Base-by-base conservation (phyloP, 2,888 invertebrate species). In the Chaitophorus viminalis region DNA sequence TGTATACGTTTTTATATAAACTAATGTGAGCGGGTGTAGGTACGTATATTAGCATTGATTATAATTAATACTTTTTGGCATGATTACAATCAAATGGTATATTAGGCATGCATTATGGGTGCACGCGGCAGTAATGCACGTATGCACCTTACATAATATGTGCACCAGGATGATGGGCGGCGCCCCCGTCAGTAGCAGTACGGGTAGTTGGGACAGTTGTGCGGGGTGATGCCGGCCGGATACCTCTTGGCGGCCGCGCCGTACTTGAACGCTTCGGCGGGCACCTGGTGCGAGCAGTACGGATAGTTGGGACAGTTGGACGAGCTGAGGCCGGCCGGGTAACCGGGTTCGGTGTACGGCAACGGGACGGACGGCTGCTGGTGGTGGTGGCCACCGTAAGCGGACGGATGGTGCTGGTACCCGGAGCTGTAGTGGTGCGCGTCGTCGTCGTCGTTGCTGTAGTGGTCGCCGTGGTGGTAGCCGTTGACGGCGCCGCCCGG, bases 231-330 rank as follows among this genome's bases (percentile, higher is more conserved):
- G 17, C 84, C 84, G 25, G 78, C 11, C 25, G 68, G 79, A 14
- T 87, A 87, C 25, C 65, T 60, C n/a, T 72, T 79, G 31, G 46
- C 14, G 46, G 14, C 4, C 3, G 33, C 39, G 4, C 14, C 25
- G 60, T 87, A 87, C n/a, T 31, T 72, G n/a, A 74, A 72, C 25
- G 79, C 87, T 39, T 87, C 87, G 31, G 74, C 79, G 17, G 87
- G 87, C n/a, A 85, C 85, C 31, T 88, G 81, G n/a, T 88, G 88
- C 81, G 89, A 89, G 89, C 93, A 93, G 92, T 93, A 93, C 1
- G 93, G 93, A 91, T 93, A 93, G 92, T 93, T 93, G 89, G 93
- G 93, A 92, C 93, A 93, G 74, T 92, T 91, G 9, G 93, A 92
- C 18, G 93, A 91, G 90, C 92, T 92, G 89, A 93, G 92, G 89